A percentile compares a stretch with the other conserved stretches of the same genome.
Evolutionary conservation across 2,888 invertebrate genomes (phyloP).

Genomic region (Heteropelma amictum): DNA sequence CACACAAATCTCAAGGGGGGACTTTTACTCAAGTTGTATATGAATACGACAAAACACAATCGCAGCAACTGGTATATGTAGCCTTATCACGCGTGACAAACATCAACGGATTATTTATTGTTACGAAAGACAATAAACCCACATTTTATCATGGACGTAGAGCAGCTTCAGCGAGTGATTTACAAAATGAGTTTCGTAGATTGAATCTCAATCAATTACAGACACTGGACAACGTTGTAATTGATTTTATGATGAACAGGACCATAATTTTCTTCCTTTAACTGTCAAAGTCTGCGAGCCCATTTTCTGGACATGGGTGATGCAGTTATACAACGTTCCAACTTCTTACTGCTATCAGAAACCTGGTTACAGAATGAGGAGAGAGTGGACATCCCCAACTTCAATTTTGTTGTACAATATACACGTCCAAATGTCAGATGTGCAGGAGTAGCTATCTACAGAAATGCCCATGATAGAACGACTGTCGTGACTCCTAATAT

Average conservation of each 20-base stretch:
- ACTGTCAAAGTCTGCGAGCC: conserved; percentile 48
- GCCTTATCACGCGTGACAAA: conserved; percentile 62
- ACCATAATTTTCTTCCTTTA: conserved; percentile 32
- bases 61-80: conserved; percentile 60
- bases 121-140: neutral
- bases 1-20: conserved; percentile 51
- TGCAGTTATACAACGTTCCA: conserved; percentile 30
- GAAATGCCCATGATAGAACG: neutral
- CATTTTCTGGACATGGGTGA: conserved; percentile 34
- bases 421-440: conserved; percentile 30
- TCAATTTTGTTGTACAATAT: conserved; percentile 37
- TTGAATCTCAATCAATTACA: conserved; percentile 7
- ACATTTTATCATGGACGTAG: conserved; percentile 8
- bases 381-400: conserved; percentile 30
- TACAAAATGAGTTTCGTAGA: conserved; percentile 9
- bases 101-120: conserved; percentile 54
- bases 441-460: conserved; percentile 37
- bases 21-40: conserved; percentile 48
- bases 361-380: conserved; percentile 45
- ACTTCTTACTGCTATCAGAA: conserved; percentile 35
- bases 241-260: neutral
- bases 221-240: conserved; percentile 5
- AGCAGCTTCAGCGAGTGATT: neutral
- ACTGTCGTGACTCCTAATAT: neutral
- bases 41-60: conserved; percentile 43